Base-by-base conservation (phyloP, 2,888 invertebrate genomes). In the Sympetrum striolatum region DNA sequence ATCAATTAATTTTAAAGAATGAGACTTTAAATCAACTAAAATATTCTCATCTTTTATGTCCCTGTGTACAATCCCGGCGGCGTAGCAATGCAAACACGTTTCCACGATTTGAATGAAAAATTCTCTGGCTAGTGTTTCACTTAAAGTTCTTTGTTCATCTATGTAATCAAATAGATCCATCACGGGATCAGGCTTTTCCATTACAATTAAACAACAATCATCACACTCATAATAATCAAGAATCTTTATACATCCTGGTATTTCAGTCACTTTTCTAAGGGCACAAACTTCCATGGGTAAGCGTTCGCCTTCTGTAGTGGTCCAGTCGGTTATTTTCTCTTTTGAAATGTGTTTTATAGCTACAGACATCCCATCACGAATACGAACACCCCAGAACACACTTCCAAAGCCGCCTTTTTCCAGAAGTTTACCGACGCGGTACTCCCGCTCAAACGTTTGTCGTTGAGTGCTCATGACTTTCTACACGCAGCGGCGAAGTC, bases 1-100 rank as follows among this genome's bases (percentile, higher is more conserved):
- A 93, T 96, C 96, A 92, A 96, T 95, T 90, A 96, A 93, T 92
- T 95, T 95, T 82, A 95, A 93, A 91, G 93, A 93, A 90, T 94
- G 94, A 53, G 94, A 94, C 92, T 94, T 94, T 91, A 95, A 93
- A 92, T 96, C 95, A 79, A 96, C 95, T 73, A 96, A 93, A 91
- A 96, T 94, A 92, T 96, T 96, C 93, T 96, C 96, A 93, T 96
- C 95, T 94, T 95, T 95, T 91, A 95, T 95, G 93, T 95, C 95
- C 80, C 95, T 93, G 92, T 95, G 95, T 44, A 95, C 94, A 15
- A 95, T 95, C 39, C 95, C 95, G 91, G 93, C 93, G 91, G 93
- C 93, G 92, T 95, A 95, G 92, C 95, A 94, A 90, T 93, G 93
- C 35, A 94, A 93, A 53, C 95, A 93, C 82, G 95, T 95, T 91